Conservation (phyloP, 2,797 vertebrate species). For the Enteromius viviparus region DNA sequence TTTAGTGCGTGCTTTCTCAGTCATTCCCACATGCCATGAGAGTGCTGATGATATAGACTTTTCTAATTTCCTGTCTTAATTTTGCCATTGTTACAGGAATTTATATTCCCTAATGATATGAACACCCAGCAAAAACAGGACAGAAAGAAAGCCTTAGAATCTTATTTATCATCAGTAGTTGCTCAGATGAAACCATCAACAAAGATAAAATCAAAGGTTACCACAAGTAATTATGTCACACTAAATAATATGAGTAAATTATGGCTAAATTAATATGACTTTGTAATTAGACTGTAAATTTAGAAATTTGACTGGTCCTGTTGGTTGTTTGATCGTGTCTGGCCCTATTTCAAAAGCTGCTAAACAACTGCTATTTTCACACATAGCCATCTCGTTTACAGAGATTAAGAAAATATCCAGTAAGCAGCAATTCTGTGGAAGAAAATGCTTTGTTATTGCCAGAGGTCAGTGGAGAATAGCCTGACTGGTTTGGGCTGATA, state of each 20-base stretch:
- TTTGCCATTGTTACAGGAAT: neutral
- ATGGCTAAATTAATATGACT: neutral
- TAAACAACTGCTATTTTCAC: neutral
- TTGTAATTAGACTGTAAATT: neutral
- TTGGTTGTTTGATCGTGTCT: neutral
- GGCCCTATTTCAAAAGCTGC: neutral
- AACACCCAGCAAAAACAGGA: constrained; percentile 1
- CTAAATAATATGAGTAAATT: neutral
- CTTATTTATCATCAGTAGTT: neutral
- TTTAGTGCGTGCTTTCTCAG: neutral
- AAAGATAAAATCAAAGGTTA: neutral
- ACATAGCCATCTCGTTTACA: neutral
- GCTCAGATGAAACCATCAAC: neutral
- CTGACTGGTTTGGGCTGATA: neutral
- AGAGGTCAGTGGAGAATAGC: neutral
- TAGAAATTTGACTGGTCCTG: neutral
- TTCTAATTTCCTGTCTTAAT: neutral
- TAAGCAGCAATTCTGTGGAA: neutral
- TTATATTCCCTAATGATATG: neutral
- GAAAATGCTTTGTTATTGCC: neutral
- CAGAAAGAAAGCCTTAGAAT: neutral
- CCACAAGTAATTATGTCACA: neutral
- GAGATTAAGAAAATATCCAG: neutral
- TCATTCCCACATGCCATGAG: neutral
- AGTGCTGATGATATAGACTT: neutral